Evolutionary conservation across 2,113 vertebrate genomes (phyloP).

Genomic region (Turdus rufiventris): DNA sequence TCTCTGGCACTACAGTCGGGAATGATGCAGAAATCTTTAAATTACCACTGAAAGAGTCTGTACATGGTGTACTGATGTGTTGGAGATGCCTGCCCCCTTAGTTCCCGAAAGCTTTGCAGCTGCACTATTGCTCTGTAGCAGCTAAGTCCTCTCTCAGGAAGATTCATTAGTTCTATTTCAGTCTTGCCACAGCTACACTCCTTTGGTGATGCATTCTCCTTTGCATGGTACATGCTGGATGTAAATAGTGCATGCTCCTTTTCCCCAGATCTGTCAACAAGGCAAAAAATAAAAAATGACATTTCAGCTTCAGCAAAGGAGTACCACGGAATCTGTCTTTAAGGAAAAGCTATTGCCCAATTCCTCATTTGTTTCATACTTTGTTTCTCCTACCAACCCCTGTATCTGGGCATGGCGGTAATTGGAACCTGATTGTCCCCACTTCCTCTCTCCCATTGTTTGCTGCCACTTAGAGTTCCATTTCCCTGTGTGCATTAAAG

Average conservation of each 20-base stretch:
- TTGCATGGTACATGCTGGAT: background rate
- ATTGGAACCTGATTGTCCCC: background rate
- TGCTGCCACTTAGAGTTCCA: background rate
- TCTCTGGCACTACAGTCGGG: background rate
- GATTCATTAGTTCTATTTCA: background rate
- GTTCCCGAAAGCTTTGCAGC: background rate
- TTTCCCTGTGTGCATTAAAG: background rate
- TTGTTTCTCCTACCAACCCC: background rate
- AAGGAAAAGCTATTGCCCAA: background rate
- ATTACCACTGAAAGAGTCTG: background rate
- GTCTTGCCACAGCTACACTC: background rate
- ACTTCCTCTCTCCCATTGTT: background rate
- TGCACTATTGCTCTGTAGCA: background rate
- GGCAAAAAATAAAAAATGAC: background rate
- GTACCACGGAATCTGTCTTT: background rate
- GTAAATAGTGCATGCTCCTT: background rate
- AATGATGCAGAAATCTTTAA: background rate
- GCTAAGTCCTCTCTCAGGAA: background rate
- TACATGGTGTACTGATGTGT: background rate
- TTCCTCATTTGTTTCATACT: background rate
- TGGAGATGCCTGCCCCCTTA: background rate
- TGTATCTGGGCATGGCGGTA: background rate
- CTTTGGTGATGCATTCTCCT: background rate
- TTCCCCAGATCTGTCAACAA: background rate
- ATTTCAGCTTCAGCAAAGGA: background rate